Conservation (phyloP, 37 sponge, comb jelly and placozoan species). For the Cladorhizidae sp. region DNA sequence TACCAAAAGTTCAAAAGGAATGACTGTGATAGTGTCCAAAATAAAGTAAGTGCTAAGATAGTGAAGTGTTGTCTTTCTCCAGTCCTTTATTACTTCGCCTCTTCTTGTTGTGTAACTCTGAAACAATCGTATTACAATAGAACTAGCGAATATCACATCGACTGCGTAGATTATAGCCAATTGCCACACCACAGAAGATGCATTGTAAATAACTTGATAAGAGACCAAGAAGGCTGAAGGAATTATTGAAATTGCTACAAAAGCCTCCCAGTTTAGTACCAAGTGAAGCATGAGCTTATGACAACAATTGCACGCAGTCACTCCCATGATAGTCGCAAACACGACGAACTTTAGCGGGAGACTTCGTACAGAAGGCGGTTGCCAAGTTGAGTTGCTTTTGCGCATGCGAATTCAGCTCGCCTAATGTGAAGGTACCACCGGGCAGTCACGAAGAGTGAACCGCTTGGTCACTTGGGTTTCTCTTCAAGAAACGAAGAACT, state of each 20-base stretch:
- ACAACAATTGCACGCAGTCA: too few species aligned
- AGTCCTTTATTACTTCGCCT: conserved; percentile 32
- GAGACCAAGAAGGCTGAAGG: conserved; percentile 18
- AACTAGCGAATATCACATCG: conserved; percentile 34
- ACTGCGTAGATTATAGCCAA: conserved; percentile 23
- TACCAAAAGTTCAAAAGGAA: conserved; percentile 60
- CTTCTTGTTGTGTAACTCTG: conserved; percentile 16
- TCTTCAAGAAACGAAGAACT: too few species aligned
- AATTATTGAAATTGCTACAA: conserved; percentile 3
- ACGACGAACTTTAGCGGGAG: too few species aligned
- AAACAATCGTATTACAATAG: conserved; percentile 30
- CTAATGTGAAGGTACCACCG: too few species aligned
- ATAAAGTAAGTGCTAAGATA: conserved; percentile 38
- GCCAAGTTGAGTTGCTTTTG: too few species aligned
- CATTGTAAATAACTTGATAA: conserved; percentile 50
- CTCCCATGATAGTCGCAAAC: too few species aligned
- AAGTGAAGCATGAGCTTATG: background rate
- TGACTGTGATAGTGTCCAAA: conserved; percentile 32
- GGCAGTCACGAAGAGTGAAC: too few species aligned
- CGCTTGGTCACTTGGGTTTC: too few species aligned
- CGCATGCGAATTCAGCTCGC: too few species aligned
- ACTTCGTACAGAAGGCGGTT: too few species aligned
- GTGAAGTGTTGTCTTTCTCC: conserved; percentile 27
- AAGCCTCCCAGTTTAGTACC: conserved; percentile 29
- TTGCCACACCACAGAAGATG: conserved; percentile 35